Evolutionary conservation across 1,140 invertebrate species (phyloP).

Genomic region (Eurosta solidaginis): DNA sequence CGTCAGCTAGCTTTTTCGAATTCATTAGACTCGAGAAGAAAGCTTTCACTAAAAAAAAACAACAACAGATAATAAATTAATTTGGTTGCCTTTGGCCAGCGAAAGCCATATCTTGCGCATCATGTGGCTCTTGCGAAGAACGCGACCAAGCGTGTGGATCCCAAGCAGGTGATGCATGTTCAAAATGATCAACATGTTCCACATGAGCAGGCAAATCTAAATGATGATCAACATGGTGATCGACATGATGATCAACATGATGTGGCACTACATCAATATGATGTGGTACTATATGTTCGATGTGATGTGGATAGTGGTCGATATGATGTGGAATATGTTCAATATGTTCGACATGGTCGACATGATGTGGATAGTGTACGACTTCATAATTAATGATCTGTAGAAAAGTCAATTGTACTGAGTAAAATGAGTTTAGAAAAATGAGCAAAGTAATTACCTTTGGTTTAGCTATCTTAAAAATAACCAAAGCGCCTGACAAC

Average conservation of each 20-base stretch:
- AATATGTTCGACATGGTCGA: constrained; percentile 64
- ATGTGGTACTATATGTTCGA: constrained; percentile 51
- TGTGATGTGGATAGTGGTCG: constrained; percentile 58
- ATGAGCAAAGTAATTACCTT: constrained; percentile 63
- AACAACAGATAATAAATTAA: not conserved
- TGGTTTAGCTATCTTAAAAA: constrained; percentile 83
- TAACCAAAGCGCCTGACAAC: constrained; percentile 77
- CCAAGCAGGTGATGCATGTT: constrained; percentile 65
- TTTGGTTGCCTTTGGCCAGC: constrained; percentile 62
- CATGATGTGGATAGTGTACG: constrained; percentile 76
- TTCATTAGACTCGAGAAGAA: not conserved
- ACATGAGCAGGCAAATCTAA: constrained; percentile 47
- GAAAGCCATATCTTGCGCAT: constrained; percentile 71
- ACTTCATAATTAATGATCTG: constrained; percentile 77
- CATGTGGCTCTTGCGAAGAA: constrained; percentile 57
- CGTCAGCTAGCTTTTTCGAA: constrained; percentile 11
- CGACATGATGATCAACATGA: constrained; percentile 66
- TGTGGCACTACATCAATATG: constrained; percentile 53
- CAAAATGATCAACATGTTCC: constrained; percentile 56
- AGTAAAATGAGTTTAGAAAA: not conserved
- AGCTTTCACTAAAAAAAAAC: not conserved
- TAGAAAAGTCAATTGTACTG: constrained; percentile 31
- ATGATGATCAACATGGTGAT: constrained; percentile 54
- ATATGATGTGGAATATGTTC: constrained; percentile 52
- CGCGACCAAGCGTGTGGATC: constrained; percentile 62